Evolutionary conservation across 2,113 vertebrate genomes (phyloP).

Genomic region (Otolemur garnettii): DNA sequence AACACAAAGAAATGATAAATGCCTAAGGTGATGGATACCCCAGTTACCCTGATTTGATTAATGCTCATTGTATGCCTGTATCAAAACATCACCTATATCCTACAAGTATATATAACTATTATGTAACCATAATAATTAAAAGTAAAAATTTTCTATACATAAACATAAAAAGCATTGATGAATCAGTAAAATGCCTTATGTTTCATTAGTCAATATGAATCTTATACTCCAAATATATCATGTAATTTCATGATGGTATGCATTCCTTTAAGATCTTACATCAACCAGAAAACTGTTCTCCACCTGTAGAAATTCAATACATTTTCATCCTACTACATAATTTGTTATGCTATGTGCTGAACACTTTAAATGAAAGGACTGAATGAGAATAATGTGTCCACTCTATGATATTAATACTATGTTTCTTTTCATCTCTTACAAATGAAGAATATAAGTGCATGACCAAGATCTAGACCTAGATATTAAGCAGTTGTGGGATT

Average conservation of each 20-base stretch:
- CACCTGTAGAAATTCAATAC: neutral
- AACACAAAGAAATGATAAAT: no score
- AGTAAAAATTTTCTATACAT: no score
- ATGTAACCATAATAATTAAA: no score
- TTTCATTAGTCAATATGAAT: neutral
- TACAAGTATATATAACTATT: no score
- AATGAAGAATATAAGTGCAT: neutral
- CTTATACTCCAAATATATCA: neutral
- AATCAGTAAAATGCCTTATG: conserved; percentile 12
- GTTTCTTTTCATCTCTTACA: conserved; percentile 7
- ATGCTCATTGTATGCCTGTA: no score
- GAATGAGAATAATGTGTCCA: neutral
- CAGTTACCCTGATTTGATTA: no score
- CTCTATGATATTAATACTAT: neutral
- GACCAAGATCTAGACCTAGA: neutral
- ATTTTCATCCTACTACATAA: neutral
- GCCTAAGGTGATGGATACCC: no score
- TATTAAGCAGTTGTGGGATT: neutral
- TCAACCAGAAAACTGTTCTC: conserved; percentile 44
- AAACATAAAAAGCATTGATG: neutral
- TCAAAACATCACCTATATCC: no score
- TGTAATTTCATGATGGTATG: neutral
- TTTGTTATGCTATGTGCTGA: neutral
- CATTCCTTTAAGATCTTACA: neutral
- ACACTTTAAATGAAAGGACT: neutral